Evolutionary conservation across 2,888 invertebrate genomes (phyloP).

Genomic region (Tribolium freemani): DNA sequence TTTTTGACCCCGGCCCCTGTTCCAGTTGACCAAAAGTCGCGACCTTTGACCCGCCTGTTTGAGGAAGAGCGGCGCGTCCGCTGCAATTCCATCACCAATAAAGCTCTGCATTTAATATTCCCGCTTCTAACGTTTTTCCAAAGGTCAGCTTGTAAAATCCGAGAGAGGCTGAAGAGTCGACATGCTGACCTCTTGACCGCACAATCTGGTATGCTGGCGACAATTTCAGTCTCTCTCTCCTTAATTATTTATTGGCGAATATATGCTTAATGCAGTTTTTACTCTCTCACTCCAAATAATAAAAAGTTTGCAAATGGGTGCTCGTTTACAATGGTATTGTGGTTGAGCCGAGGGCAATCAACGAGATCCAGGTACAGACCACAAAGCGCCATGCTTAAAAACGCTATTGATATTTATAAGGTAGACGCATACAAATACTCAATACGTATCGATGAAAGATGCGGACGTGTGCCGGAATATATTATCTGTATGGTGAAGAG

Average conservation of each 20-base stretch:
- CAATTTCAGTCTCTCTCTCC: constrained; percentile 44
- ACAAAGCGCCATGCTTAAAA: constrained; percentile 57
- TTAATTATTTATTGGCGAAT: constrained; percentile 39
- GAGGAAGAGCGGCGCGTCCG: neutral
- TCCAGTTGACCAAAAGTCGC: constrained; percentile 2
- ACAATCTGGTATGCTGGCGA: constrained; percentile 44
- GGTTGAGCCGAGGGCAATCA: constrained; percentile 44
- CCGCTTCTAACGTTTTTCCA: constrained; percentile 42
- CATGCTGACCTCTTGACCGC: constrained; percentile 47
- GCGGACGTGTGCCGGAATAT: constrained; percentile 58
- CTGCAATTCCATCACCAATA: constrained; percentile 29
- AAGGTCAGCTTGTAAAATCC: constrained; percentile 41
- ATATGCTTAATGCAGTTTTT: neutral
- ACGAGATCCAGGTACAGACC: constrained; percentile 49
- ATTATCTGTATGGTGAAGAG: constrained; percentile 52
- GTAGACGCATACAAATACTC: constrained; percentile 56
- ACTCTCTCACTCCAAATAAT: neutral
- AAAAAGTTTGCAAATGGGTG: neutral
- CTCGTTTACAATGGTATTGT: constrained; percentile 24
- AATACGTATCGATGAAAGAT: constrained; percentile 59
- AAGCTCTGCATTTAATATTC: constrained; percentile 42
- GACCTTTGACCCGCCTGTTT: constrained; percentile 5
- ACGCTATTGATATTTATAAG: constrained; percentile 61
- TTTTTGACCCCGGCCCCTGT: neutral
- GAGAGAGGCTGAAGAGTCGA: constrained; percentile 40